A percentile compares a stretch with the other conserved stretches of the same genome.
phyloP scores from a whole-genome alignment of 2,797 vertebrate genomes.

The Zenarchopterus dispar region DNA sequence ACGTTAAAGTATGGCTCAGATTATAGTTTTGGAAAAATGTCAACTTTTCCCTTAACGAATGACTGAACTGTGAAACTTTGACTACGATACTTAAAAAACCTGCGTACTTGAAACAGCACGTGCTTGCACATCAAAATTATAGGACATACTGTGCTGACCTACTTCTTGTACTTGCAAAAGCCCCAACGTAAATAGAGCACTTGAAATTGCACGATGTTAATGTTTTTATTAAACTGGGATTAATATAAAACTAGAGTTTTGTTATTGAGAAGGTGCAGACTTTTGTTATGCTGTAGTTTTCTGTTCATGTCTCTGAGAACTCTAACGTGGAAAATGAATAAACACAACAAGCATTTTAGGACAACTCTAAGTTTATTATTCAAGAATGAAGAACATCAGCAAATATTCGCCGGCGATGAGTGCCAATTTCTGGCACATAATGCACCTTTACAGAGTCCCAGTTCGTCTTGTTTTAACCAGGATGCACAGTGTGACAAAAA shows the following conservation, averaged over 20 bases:
- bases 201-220: constrained; percentile 39
- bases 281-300: background rate
- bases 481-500: too few relatives aligned
- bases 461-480: too few relatives aligned
- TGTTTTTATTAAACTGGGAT: constrained; percentile 64
- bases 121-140: constrained; percentile 7
- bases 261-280: background rate
- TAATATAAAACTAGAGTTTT: constrained; percentile 6
- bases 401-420: background rate
- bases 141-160: constrained; percentile 5
- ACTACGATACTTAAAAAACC: constrained; percentile 7
- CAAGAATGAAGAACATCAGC: background rate
- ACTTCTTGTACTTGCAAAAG: too few relatives aligned
- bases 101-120: constrained; percentile 53
- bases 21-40: too few relatives aligned
- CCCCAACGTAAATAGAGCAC: background rate
- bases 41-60: too few relatives aligned
- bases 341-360: constrained; percentile 5
- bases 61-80: background rate
- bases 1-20: too few relatives aligned
- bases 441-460: too few relatives aligned
- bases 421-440: constrained; percentile 25
- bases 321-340: background rate
- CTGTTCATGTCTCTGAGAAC: background rate
- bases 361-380: constrained; percentile 37